Conservation (phyloP, 2,113 vertebrate genomes). For the Steatornis caripensis region DNA sequence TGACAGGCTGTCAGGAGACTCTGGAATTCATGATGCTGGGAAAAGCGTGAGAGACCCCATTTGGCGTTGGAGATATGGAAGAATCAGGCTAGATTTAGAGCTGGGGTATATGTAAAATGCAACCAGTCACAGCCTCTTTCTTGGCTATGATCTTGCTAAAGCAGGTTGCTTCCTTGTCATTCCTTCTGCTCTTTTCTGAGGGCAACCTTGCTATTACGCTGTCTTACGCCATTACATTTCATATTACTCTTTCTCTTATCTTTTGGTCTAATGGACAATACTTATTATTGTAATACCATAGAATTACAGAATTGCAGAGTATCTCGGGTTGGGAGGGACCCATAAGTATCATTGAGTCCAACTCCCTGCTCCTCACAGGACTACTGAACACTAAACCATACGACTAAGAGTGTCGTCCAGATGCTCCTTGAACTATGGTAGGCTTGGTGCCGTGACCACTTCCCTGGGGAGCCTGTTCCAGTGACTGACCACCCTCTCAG, state of each 20-base stretch:
- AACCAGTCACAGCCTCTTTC: neutral
- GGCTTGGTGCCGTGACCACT: neutral
- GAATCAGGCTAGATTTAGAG: neutral
- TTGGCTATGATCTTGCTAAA: neutral
- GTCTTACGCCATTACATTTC: neutral
- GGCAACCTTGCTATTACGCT: neutral
- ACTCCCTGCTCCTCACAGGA: neutral
- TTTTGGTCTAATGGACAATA: neutral
- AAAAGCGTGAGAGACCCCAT: neutral
- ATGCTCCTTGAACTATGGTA: neutral
- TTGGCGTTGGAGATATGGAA: neutral
- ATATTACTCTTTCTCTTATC: neutral
- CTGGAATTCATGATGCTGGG: neutral
- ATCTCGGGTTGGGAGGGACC: neutral
- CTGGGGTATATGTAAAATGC: neutral
- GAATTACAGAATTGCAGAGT: neutral
- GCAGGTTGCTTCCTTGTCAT: neutral
- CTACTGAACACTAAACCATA: neutral
- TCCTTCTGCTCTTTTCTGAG: neutral
- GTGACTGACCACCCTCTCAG: neutral
- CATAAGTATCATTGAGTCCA: neutral
- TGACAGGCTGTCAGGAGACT: neutral
- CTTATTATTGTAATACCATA: neutral
- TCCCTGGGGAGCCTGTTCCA: neutral
- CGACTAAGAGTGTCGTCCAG: neutral